A percentile compares a stretch with the other conserved stretches of the same genome.
Conservation (phyloP, 2,113 vertebrate species). For the Irena cyanogastra region DNA sequence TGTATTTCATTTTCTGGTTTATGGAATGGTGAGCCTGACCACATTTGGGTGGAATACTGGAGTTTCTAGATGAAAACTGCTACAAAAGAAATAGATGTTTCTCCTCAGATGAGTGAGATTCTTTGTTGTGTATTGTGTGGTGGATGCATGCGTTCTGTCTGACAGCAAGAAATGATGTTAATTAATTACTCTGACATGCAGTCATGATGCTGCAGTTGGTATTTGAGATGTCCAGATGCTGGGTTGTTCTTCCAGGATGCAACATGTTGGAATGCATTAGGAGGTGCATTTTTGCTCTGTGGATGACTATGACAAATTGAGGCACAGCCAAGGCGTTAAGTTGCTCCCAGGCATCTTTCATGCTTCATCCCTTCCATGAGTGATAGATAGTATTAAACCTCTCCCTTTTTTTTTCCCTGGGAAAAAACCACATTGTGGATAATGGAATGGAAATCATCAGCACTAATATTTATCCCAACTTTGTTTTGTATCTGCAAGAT, state of each 20-base stretch:
- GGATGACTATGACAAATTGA: conserved; percentile 56
- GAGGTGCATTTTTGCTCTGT: conserved; percentile 3
- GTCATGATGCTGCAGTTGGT: background rate
- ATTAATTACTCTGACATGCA: conserved; percentile 33
- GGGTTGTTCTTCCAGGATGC: conserved; percentile 14
- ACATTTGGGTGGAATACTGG: background rate
- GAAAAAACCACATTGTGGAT: conserved; percentile 13
- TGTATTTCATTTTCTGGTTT: background rate
- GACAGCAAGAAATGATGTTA: background rate
- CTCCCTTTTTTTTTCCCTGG: background rate
- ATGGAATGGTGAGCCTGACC: background rate
- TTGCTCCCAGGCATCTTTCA: conserved; percentile 59
- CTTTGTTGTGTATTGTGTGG: background rate
- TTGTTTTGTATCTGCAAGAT: conserved; percentile 13
- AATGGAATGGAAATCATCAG: conserved; percentile 41
- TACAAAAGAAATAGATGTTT: background rate
- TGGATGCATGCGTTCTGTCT: background rate
- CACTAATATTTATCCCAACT: conserved; percentile 26
- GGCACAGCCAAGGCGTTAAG: conserved; percentile 43
- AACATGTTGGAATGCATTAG: conserved; percentile 32
- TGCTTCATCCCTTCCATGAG: conserved; percentile 46
- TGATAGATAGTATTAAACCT: conserved; percentile 43
- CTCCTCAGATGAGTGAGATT: background rate
- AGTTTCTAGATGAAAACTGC: background rate
- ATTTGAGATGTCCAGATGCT: conserved; percentile 27